Base-by-base conservation (phyloP, 2,113 vertebrate species). In the Dasyornis broadbenti region DNA sequence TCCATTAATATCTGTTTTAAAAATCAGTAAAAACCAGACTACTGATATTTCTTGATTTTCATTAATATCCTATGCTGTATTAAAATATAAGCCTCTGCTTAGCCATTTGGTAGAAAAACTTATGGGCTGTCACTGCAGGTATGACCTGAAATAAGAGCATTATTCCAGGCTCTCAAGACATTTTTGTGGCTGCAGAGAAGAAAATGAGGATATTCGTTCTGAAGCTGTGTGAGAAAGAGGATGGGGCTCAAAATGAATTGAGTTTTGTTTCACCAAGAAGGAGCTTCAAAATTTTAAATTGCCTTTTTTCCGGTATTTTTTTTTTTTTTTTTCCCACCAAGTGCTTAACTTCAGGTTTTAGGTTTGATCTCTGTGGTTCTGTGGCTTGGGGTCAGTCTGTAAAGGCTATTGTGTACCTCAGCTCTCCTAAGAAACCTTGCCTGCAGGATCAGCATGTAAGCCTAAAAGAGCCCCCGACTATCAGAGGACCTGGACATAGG, bases 401-500 rank as follows among this genome's bases (percentile, higher is more conserved):
- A 59, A 76, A 44, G 26, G 16, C 14, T 83, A 3, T 22, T 59
- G 26, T 24, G 24, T 72, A 49, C 8, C 40, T 70, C 54, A 81
- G 11, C 16, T 71, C 44, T 93, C 22, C 20, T 49, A 57, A 63
- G 35, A 65, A 75, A 52, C 26, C 24, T 59, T 50, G 20, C 22
- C 18, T 73, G 26, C 13, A 63, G 35, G 24, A 60, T 53, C n/a
- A 69, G 7, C 26, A 19, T 54, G 37, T 31, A 49, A 65, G 35
- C 24, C 26, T 30, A 7, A 44, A 45, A 65, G 20, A 77, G 5
- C 54, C 73, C 15, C 49, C 57, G 24, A 24, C 19, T 69, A 7
- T 19, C 44, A 53, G 30, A 68, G 31, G 19, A 56, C 4, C 8
- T 0, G 4, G 30, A 4, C 1, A 0, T 0, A 1, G 9, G 26